These are phyloP conservation scores for Cyrtonyx montezumae DNA, from an alignment of 2,113 vertebrate species.

Conservation along the genomic window DNA sequence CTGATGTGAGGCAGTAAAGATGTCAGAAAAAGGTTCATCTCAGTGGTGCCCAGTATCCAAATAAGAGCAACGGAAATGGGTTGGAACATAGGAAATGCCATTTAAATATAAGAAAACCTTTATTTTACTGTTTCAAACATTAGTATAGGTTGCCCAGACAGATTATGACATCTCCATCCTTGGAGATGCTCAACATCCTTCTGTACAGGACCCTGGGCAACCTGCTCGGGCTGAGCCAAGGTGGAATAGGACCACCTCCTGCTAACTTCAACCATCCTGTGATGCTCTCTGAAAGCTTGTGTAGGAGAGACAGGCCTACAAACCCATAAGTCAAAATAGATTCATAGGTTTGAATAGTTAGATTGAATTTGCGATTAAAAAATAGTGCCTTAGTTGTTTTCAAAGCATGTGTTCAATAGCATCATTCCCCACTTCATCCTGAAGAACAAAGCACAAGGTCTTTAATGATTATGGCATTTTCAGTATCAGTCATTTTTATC, in stretches of 20 bases:
- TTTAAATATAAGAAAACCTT: not conserved
- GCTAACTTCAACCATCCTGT: not conserved
- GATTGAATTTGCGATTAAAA: not conserved
- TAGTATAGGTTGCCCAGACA: not conserved
- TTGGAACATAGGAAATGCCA: not conserved
- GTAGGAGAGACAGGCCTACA: not conserved
- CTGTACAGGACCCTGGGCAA: fast-evolving
- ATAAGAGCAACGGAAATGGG: not conserved
- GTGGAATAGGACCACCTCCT: not conserved
- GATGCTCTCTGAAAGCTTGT: not conserved
- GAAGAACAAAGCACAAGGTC: not conserved
- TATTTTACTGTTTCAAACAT: not conserved
- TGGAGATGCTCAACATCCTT: not conserved
- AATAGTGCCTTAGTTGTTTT: not conserved
- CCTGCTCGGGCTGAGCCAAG: not conserved
- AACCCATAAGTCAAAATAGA: fast-evolving
- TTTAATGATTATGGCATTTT: constrained; percentile 15
- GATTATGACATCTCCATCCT: not conserved
- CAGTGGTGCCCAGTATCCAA: not conserved
- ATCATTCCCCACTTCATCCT: not conserved
- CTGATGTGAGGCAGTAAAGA: not conserved
- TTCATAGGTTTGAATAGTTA: not conserved
- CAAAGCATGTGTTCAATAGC: not conserved
- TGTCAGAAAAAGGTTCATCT: not conserved
- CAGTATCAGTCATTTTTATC: constrained; percentile 34